phyloP scores from a whole-genome alignment of 1,140 invertebrate genomes.

The Drosophila ohnishii region DNA sequence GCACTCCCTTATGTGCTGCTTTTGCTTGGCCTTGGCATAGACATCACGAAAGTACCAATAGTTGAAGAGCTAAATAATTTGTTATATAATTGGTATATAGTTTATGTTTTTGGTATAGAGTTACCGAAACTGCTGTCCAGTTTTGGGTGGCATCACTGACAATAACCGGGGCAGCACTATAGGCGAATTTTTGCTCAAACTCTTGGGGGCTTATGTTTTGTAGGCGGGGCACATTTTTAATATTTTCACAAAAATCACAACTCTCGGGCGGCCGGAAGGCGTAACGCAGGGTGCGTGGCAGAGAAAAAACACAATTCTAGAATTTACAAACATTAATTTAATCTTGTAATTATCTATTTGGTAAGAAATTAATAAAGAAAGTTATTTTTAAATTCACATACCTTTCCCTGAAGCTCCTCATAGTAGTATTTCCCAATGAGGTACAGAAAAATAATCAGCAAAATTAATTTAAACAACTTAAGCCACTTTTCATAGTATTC shows the following conservation, averaged over 20 bases:
- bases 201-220: constrained; percentile 86
- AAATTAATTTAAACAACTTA: constrained; percentile 18
- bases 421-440: constrained; percentile 45
- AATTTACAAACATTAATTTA: background rate
- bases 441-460: constrained; percentile 16
- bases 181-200: constrained; percentile 90
- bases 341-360: too few relatives aligned
- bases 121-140: constrained; percentile 89
- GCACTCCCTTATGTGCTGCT: constrained; percentile 86
- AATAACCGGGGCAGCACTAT: constrained; percentile 91
- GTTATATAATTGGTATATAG: too few relatives aligned
- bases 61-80: constrained; percentile 84
- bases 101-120: background rate
- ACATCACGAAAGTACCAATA: constrained; percentile 92
- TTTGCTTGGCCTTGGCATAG: constrained; percentile 86
- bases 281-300: constrained; percentile 85
- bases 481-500: background rate
- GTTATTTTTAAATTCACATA: background rate
- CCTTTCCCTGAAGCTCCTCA: constrained; percentile 55
- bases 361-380: background rate
- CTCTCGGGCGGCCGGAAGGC: constrained; percentile 89
- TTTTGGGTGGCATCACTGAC: constrained; percentile 90
- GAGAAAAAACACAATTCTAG: constrained; percentile 85
- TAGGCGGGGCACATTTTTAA: constrained; percentile 87
- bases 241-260: constrained; percentile 88